These are phyloP conservation scores for Eilema sororculum DNA, from an alignment of 2,888 invertebrate species.

Conservation along the genomic window DNA sequence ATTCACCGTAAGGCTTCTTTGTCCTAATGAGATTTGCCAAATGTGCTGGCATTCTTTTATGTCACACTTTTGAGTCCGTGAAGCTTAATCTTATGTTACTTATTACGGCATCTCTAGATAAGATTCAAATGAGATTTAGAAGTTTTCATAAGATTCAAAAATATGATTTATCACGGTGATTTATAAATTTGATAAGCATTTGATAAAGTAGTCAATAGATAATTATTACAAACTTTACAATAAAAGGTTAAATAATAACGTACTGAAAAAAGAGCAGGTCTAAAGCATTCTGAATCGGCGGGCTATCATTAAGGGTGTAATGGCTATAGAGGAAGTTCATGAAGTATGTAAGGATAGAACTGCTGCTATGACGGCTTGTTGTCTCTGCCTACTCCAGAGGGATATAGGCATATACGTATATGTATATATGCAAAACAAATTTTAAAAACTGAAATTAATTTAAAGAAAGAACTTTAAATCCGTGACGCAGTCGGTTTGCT, in stretches of 20 bases:
- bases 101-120: slow-evolving; percentile 38
- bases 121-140: slow-evolving; percentile 19
- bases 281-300: no score
- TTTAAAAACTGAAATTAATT: background rate
- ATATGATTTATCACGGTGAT: background rate
- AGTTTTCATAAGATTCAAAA: slow-evolving; percentile 22
- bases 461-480: background rate
- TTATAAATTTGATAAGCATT: background rate
- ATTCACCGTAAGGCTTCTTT: slow-evolving; percentile 61
- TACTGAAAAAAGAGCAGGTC: no score
- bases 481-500: background rate
- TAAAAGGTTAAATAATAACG: no score
- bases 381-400: no score
- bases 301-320: no score
- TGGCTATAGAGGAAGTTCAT: no score
- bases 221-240: background rate
- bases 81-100: slow-evolving; percentile 28
- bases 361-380: no score
- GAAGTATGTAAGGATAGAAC: no score
- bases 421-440: no score
- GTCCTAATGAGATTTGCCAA: slow-evolving; percentile 56
- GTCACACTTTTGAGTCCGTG: slow-evolving; percentile 32
- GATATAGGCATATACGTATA: no score
- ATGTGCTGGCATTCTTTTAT: slow-evolving; percentile 44
- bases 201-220: background rate